Percentiles rank a stretch among this genome's conserved stretches.
Conservation (phyloP, 2,113 vertebrate species). For the Aix galericulata region DNA sequence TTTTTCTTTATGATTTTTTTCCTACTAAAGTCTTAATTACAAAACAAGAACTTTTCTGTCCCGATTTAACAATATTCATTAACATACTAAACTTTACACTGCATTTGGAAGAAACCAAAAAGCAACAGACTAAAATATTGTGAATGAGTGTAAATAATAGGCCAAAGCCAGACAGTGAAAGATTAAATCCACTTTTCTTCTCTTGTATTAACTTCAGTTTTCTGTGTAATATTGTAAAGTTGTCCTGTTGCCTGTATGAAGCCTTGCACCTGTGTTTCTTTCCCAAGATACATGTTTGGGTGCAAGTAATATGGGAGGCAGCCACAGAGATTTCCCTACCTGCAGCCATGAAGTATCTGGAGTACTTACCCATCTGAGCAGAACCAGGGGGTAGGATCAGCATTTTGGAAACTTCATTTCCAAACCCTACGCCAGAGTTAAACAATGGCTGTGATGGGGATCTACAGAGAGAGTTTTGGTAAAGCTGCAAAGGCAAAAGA, state of each 20-base stretch:
- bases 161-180: background rate
- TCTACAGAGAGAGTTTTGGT: fast-evolving
- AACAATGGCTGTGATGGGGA: background rate
- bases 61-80: background rate
- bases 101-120: too few species aligned
- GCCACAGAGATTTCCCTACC: background rate
- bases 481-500: background rate
- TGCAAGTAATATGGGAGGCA: background rate
- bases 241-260: background rate
- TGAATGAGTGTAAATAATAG: background rate
- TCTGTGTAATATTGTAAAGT: background rate
- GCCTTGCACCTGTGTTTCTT: background rate
- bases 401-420: background rate
- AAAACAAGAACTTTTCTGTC: background rate
- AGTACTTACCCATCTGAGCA: background rate
- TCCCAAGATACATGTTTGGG: background rate
- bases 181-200: background rate
- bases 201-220: background rate
- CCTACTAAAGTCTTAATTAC: background rate
- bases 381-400: background rate
- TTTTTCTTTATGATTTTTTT: background rate
- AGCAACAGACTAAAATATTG: background rate
- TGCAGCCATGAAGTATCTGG: fast-evolving
- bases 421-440: background rate
- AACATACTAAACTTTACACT: background rate